Evolutionary conservation across 2,113 vertebrate species (phyloP).

Genomic region (Edolisoma coerulescens): DNA sequence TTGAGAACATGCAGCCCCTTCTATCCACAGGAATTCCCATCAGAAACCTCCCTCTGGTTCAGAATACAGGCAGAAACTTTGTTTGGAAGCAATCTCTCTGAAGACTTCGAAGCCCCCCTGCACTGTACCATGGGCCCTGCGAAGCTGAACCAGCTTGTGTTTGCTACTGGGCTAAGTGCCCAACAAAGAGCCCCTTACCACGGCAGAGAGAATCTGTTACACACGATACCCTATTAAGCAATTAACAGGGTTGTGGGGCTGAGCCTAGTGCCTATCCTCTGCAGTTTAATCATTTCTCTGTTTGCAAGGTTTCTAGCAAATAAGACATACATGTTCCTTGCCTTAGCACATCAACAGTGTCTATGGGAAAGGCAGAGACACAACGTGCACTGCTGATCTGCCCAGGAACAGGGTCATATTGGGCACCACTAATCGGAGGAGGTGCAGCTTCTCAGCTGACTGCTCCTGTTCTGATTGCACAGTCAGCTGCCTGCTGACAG

Average conservation of each 20-base stretch:
- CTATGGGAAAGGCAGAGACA: background rate
- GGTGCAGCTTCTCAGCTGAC: background rate
- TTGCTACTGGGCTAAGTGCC: constrained; percentile 1
- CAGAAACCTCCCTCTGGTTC: background rate
- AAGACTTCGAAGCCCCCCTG: background rate
- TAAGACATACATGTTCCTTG: background rate
- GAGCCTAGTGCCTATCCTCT: background rate
- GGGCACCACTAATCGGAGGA: background rate
- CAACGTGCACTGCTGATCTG: background rate
- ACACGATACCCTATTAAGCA: background rate
- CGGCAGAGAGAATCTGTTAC: constrained; percentile 1
- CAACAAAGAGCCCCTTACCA: background rate
- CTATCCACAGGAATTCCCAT: background rate
- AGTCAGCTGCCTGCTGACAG: background rate
- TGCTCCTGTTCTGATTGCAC: background rate
- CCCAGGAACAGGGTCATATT: background rate
- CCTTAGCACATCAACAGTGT: background rate
- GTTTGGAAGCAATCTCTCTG: background rate
- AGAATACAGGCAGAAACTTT: background rate
- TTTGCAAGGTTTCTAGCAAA: background rate
- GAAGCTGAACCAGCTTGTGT: constrained; percentile 9
- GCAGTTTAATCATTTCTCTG: background rate
- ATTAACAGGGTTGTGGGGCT: background rate
- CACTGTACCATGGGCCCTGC: background rate
- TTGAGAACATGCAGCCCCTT: background rate